Evolutionary conservation across 2,113 vertebrate species (phyloP), one percentile per base, ranked within the genome.

Genomic region (Antigone vipio): DNA sequence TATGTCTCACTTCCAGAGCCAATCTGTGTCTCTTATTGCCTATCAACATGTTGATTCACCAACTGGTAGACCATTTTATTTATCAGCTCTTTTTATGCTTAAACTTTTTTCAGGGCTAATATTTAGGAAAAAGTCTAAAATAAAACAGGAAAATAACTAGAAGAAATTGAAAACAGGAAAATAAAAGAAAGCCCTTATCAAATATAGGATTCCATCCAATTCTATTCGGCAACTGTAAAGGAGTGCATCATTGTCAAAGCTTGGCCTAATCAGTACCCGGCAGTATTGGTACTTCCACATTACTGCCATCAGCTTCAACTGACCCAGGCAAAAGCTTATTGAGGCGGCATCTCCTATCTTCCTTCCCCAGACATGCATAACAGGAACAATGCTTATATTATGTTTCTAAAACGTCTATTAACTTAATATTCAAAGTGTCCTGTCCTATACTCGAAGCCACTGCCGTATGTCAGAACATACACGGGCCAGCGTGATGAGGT

Each of bases 401-500:
- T 75, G 23, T 79, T 91, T 82, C 32, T 45, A 27, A 34, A 23
- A 49, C 12, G 6, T 17, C 17, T 24, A 5, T n/a, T 18, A 55
- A 38, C 6, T 75, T 32, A 23, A 15, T 8, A 40, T 15, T 42
- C 49, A 15, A n/a, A 59, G 23, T 10, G 24, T 50, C 67, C 40
- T 89, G 62, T 32, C 5, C 4, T 3, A 2, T 15, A 5, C 26
- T 17, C 1, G 0, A 32, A 71, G 56, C 69, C 1, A 7, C 34
- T 91, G 55, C 78, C 3, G 0, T 16, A 1, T 8, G 22, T n/a
- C 63, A 73, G 59, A 56, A 13, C 30, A 7, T 14, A 14, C 3
- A 1, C 0, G 7, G 27, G 45, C 15, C 55, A 30, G 20, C 0
- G 10, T 0, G 14, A 20, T 3, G 16, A 29, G 27, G 26, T 40